phyloP scores from a whole-genome alignment of 2,888 invertebrate genomes.

The Archips crataeganus region DNA sequence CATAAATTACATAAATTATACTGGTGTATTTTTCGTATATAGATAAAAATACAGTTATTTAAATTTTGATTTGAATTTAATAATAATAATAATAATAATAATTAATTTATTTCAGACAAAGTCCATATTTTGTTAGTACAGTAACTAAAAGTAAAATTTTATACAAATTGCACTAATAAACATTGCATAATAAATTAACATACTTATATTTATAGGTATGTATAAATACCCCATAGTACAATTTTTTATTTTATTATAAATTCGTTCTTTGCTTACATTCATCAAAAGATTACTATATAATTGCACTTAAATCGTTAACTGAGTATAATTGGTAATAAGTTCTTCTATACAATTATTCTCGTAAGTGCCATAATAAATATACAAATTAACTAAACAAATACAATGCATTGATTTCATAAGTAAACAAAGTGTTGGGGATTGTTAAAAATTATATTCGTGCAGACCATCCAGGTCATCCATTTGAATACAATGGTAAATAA shows the following conservation, averaged over 20 bases:
- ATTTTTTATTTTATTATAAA: neutral
- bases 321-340: conserved; percentile 20
- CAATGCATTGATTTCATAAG: neutral
- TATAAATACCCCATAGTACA: too few species aligned
- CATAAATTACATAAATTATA: too few species aligned
- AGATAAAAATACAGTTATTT: too few species aligned
- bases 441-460: neutral
- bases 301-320: conserved; percentile 12
- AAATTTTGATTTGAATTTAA: too few species aligned
- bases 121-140: too few species aligned
- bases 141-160: too few species aligned
- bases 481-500: conserved; percentile 1
- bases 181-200: too few species aligned
- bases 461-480: neutral
- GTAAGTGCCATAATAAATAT: conserved; percentile 7
- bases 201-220: too few species aligned
- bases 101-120: too few species aligned
- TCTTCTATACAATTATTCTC: neutral
- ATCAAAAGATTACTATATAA: conserved; percentile 1
- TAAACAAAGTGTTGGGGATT: neutral
- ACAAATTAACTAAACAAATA: neutral
- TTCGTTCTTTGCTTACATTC: neutral
- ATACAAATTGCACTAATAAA: too few species aligned
- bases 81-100: too few species aligned
- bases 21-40: too few species aligned